These are phyloP conservation scores for Xiphophorus hellerii DNA, from an alignment of 2,113 vertebrate species.

Conservation along the genomic window DNA sequence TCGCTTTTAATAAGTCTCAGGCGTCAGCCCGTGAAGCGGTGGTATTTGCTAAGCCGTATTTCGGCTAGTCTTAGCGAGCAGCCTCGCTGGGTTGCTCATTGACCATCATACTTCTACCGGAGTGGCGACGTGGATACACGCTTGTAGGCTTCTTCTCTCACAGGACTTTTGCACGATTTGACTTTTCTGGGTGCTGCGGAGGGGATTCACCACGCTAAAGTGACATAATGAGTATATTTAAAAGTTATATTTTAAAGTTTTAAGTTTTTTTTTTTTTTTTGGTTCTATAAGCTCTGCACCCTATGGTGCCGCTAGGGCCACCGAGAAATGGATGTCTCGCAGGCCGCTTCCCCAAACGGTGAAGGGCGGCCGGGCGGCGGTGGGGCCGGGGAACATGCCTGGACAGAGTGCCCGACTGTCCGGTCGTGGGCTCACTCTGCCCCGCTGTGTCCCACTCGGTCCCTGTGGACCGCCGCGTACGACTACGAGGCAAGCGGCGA, in stretches of 20 bases:
- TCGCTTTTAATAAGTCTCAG: neutral
- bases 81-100: slow-evolving; percentile 33
- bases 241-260: slow-evolving; percentile 32
- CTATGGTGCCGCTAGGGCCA: slow-evolving; percentile 80
- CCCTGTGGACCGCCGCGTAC: slow-evolving; percentile 88
- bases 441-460: slow-evolving; percentile 75
- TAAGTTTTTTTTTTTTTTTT: slow-evolving; percentile 35
- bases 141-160: slow-evolving; percentile 19
- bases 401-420: slow-evolving; percentile 70
- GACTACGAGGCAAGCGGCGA: slow-evolving; percentile 89
- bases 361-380: slow-evolving; percentile 77
- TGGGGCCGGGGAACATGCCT: slow-evolving; percentile 68
- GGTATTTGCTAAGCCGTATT: slow-evolving; percentile 2
- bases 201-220: slow-evolving; percentile 18
- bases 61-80: slow-evolving; percentile 28
- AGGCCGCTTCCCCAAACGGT: slow-evolving; percentile 85
- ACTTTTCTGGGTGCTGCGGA: slow-evolving; percentile 6
- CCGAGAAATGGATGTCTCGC: slow-evolving; percentile 84
- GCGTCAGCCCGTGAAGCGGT: neutral
- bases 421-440: slow-evolving; percentile 83
- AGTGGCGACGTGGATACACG: slow-evolving; percentile 70
- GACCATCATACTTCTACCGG: slow-evolving; percentile 31
- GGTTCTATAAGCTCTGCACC: slow-evolving; percentile 66
- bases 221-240: slow-evolving; percentile 50
- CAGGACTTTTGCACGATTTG: slow-evolving; percentile 69